Evolutionary conservation across 2,888 invertebrate species (phyloP).

Genomic region (Strigamia transsilvanica): DNA sequence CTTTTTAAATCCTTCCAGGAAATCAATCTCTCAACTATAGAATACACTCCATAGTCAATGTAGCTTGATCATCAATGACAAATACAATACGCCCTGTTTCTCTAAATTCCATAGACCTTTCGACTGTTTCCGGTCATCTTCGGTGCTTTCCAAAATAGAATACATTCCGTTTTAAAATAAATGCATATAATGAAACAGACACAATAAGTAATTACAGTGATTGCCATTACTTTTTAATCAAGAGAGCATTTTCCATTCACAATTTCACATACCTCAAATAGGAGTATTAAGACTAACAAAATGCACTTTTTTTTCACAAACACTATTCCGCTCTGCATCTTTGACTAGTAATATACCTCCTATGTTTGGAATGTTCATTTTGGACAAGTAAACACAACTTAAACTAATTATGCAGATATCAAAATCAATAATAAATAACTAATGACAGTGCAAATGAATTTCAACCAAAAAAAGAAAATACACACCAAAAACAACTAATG

Average conservation of each 20-base stretch:
- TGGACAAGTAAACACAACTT: neutral
- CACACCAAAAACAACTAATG: neutral
- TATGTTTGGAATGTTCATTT: slow-evolving; percentile 22
- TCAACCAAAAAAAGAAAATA: neutral
- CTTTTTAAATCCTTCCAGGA: too few relatives aligned
- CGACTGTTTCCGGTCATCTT: too few relatives aligned
- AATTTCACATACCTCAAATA: slow-evolving; percentile 32
- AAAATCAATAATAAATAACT: slow-evolving; percentile 12
- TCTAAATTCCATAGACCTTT: too few relatives aligned
- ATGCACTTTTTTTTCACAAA: neutral
- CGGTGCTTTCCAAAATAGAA: too few relatives aligned
- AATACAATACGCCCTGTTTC: too few relatives aligned
- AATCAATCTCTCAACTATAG: too few relatives aligned
- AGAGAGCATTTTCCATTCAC: slow-evolving; percentile 34
- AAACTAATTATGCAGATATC: slow-evolving; percentile 5
- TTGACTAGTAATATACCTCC: slow-evolving; percentile 28
- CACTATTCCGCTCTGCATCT: neutral
- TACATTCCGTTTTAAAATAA: too few relatives aligned
- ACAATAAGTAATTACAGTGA: neutral
- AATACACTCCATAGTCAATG: too few relatives aligned
- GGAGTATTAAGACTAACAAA: slow-evolving; percentile 21
- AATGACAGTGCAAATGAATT: neutral
- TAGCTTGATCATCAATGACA: too few relatives aligned
- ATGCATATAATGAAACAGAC: neutral
- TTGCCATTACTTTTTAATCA: slow-evolving; percentile 36